These are phyloP conservation scores for Mimas tiliae DNA, from an alignment of 2,888 invertebrate species.

Conservation along the genomic window DNA sequence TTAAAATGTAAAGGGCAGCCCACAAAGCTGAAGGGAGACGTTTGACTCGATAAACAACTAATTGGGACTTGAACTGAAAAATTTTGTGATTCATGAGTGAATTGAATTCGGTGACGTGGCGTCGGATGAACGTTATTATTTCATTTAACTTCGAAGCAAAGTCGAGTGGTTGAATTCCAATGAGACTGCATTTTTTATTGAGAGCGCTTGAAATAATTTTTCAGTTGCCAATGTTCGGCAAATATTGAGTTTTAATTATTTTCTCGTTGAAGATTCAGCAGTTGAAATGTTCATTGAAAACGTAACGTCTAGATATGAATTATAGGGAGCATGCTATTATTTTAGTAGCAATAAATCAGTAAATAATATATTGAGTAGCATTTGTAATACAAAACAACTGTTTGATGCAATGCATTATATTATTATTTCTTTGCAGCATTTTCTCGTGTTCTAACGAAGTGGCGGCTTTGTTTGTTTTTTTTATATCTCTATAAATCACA, in stretches of 20 bases:
- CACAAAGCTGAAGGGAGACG: conserved; percentile 35
- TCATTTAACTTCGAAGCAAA: conserved; percentile 15
- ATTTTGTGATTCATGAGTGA: conserved; percentile 35
- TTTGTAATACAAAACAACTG: background rate
- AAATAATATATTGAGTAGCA: background rate
- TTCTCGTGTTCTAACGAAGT: too few species aligned
- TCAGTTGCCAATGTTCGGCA: background rate
- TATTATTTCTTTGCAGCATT: too few species aligned
- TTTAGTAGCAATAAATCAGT: too few species aligned
- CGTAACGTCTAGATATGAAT: background rate
- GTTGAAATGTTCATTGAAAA: background rate
- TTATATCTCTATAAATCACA: too few species aligned
- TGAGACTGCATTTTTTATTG: conserved; percentile 21
- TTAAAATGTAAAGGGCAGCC: conserved; percentile 51
- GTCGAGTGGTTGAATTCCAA: conserved; percentile 21
- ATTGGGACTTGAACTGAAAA: conserved; percentile 35
- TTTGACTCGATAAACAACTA: conserved; percentile 35
- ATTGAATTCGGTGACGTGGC: conserved; percentile 29
- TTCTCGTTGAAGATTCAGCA: background rate
- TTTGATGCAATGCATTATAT: background rate
- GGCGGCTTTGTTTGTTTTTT: too few species aligned
- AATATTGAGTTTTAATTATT: background rate
- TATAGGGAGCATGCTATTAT: background rate
- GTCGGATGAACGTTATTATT: conserved; percentile 10
- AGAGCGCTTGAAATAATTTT: conserved; percentile 10